A percentile compares a stretch with the other conserved stretches of the same genome.
Evolutionary conservation across 2,113 vertebrate genomes (phyloP).

Genomic region (Oryzias celebensis): DNA sequence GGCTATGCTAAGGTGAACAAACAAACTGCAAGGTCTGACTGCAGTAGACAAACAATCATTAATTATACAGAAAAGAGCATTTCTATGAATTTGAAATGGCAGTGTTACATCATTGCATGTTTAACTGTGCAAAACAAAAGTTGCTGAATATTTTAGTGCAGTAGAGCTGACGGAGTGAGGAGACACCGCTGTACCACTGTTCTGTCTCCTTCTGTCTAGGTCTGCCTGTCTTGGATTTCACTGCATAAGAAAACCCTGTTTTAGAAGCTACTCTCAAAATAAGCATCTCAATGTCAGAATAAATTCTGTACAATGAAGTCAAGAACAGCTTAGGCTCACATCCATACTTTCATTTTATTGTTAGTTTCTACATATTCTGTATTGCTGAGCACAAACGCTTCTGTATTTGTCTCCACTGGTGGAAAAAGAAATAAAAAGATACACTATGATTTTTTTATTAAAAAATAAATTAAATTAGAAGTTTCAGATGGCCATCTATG

Average conservation of each 20-base stretch:
- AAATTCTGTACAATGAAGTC: constrained; percentile 16
- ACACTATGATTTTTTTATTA: too few relatives aligned
- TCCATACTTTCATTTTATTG: constrained; percentile 31
- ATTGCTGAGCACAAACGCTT: too few relatives aligned
- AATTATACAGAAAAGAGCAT: constrained; percentile 69
- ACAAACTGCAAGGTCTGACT: constrained; percentile 20
- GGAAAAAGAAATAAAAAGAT: too few relatives aligned
- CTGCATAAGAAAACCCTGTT: constrained; percentile 2
- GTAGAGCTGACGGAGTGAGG: constrained; percentile 45
- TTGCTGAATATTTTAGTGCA: constrained; percentile 77
- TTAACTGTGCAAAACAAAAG: constrained; percentile 80
- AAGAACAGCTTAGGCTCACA: constrained; percentile 30
- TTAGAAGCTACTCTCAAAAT: constrained; percentile 15
- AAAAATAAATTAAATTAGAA: too few relatives aligned
- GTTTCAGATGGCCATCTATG: too few relatives aligned
- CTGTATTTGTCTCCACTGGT: too few relatives aligned
- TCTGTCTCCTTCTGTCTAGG: constrained; percentile 45
- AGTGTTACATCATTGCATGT: constrained; percentile 80
- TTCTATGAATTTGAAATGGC: constrained; percentile 65
- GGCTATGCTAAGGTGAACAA: constrained; percentile 13
- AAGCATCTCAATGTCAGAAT: constrained; percentile 19
- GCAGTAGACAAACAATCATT: constrained; percentile 52
- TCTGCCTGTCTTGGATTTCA: constrained; percentile 50
- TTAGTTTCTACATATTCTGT: too few relatives aligned
- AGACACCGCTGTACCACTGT: constrained; percentile 43